phyloP scores from a whole-genome alignment of 1,140 invertebrate genomes.

The Bombus cullumanus region DNA sequence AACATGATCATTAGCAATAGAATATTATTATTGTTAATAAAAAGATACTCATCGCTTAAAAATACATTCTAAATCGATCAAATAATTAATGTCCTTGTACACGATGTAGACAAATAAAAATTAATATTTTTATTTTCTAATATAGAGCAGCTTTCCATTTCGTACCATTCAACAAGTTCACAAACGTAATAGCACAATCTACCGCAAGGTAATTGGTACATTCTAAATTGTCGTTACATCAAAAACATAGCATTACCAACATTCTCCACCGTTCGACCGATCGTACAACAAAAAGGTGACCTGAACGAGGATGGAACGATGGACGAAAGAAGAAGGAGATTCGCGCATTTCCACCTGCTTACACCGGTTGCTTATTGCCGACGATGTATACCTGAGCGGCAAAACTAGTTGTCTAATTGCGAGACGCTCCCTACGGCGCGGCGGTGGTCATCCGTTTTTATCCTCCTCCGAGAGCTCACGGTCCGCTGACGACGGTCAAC shows the following conservation, averaged over 20 bases:
- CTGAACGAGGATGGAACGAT: neutral
- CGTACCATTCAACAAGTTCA: too few species aligned
- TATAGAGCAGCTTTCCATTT: too few species aligned
- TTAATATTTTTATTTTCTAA: too few species aligned
- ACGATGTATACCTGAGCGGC: neutral
- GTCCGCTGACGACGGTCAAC: neutral
- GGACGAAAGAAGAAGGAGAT: neutral
- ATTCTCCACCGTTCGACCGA: neutral
- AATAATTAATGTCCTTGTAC: too few species aligned
- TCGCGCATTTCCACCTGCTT: slow-evolving; percentile 21
- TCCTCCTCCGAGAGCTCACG: neutral
- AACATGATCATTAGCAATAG: too few species aligned
- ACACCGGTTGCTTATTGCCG: neutral
- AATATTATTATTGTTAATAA: too few species aligned
- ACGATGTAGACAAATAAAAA: too few species aligned
- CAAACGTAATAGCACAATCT: too few species aligned
- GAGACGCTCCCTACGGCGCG: slow-evolving; percentile 34
- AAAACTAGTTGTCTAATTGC: slow-evolving; percentile 37
- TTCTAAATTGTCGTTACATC: neutral
- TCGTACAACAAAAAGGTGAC: neutral
- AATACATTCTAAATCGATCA: too few species aligned
- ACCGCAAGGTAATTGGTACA: neutral
- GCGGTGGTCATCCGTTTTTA: slow-evolving; percentile 43
- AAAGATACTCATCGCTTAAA: too few species aligned
- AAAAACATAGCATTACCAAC: neutral